phyloP scores from a whole-genome alignment of 2,113 vertebrate species.

The Bufo bufo region DNA sequence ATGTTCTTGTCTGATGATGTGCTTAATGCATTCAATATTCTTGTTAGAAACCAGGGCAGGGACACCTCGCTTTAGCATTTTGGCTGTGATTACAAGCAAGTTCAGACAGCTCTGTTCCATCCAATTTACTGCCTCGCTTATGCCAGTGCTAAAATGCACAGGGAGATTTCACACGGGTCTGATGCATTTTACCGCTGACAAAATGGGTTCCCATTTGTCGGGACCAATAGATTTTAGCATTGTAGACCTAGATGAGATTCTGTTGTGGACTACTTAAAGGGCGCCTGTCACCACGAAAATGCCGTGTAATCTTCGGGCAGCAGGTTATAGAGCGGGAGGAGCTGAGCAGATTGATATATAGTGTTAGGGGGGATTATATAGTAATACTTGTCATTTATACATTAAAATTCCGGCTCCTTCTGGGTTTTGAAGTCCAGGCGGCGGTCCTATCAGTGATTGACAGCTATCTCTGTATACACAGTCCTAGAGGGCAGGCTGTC shows the following conservation, averaged over 20 bases:
- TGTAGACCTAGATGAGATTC: background rate
- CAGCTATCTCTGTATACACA: too few relatives aligned
- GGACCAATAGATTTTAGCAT: background rate
- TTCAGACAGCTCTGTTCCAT: background rate
- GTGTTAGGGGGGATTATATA: too few relatives aligned
- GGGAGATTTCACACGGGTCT: background rate
- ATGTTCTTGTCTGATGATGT: conserved; percentile 25
- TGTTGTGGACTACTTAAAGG: too few relatives aligned
- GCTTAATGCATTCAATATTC: background rate
- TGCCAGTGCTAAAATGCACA: background rate
- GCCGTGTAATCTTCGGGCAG: too few relatives aligned
- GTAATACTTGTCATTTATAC: too few relatives aligned
- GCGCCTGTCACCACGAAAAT: too few relatives aligned
- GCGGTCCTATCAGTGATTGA: too few relatives aligned
- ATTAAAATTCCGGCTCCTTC: too few relatives aligned
- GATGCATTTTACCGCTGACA: background rate
- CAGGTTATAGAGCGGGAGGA: too few relatives aligned
- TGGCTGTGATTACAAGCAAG: background rate
- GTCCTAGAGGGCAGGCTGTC: too few relatives aligned
- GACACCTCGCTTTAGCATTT: background rate
- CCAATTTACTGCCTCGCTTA: background rate
- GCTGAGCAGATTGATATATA: too few relatives aligned
- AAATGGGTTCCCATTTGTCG: background rate
- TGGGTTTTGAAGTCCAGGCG: too few relatives aligned
- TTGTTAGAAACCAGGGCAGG: background rate